Percentiles rank a stretch among this genome's conserved stretches.
phyloP scores from a whole-genome alignment of 2,113 vertebrate genomes.

The Girardinichthys multiradiatus region DNA sequence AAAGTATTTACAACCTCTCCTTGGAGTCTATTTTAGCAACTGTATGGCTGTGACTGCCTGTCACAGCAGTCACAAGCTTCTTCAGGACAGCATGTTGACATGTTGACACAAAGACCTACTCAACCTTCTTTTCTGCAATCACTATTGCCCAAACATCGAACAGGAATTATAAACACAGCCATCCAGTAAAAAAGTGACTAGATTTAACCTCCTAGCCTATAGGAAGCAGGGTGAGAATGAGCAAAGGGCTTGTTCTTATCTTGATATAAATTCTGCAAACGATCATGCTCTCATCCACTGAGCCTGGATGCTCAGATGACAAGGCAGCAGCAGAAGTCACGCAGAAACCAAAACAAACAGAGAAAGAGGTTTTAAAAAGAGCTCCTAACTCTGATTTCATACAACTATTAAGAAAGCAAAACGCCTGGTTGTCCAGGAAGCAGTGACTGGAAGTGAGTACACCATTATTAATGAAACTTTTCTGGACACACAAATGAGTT shows the following conservation, averaged over 20 bases:
- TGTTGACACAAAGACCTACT: constrained; percentile 6
- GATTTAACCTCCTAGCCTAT: constrained; percentile 55
- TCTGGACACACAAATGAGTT: neutral
- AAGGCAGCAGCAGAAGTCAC: constrained; percentile 1
- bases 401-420: constrained; percentile 4
- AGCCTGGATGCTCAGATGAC: constrained; percentile 12
- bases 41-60: too few species aligned
- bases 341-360: constrained; percentile 9
- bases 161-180: constrained; percentile 26
- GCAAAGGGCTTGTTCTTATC: constrained; percentile 52
- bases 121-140: constrained; percentile 30
- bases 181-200: constrained; percentile 60
- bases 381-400: neutral
- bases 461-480: constrained; percentile 3
- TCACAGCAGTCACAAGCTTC: too few species aligned
- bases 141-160: neutral
- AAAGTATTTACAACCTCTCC: too few species aligned
- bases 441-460: constrained; percentile 55
- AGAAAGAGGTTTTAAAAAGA: constrained; percentile 2
- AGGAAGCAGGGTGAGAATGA: constrained; percentile 20
- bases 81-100: too few species aligned
- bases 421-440: neutral
- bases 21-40: too few species aligned
- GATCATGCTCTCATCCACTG: constrained; percentile 8
- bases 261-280: constrained; percentile 35